Conservation (phyloP, 2,888 invertebrate species). For the Callinectes sapidus region DNA sequence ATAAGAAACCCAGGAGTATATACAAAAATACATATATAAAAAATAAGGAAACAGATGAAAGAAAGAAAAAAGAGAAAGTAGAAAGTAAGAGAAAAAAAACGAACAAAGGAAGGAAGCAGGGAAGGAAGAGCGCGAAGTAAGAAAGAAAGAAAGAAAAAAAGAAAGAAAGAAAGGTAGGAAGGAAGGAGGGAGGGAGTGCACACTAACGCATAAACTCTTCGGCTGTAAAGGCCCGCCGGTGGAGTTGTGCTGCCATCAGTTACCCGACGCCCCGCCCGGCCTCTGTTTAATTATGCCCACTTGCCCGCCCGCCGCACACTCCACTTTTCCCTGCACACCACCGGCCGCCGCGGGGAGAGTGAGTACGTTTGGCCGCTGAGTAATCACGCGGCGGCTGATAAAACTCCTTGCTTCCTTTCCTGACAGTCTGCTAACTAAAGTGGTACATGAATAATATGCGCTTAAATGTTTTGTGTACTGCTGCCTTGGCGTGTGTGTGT, state of each 20-base stretch:
- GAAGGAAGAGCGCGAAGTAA: background rate
- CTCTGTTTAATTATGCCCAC: constrained; percentile 34
- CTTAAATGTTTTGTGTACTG: background rate
- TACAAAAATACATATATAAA: too few species aligned
- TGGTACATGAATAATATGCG: background rate
- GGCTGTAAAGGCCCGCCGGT: background rate
- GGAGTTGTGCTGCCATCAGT: constrained; percentile 8
- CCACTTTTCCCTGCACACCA: background rate
- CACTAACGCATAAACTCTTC: background rate
- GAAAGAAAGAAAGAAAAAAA: background rate
- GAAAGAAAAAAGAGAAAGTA: background rate
- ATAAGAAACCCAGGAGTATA: background rate
- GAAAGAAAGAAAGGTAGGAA: background rate
- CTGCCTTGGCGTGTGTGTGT: background rate
- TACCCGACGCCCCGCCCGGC: constrained; percentile 17
- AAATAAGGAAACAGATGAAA: background rate
- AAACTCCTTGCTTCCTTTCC: constrained; percentile 4
- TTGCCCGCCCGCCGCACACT: constrained; percentile 11
- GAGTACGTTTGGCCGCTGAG: background rate
- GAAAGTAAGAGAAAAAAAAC: too few species aligned
- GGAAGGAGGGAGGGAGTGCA: background rate
- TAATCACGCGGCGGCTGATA: background rate
- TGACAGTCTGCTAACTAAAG: background rate
- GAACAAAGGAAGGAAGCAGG: background rate
- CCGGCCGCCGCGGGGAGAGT: background rate